These are phyloP conservation scores for Tyria jacobaeae DNA, from an alignment of 2,888 invertebrate species.

Conservation along the genomic window DNA sequence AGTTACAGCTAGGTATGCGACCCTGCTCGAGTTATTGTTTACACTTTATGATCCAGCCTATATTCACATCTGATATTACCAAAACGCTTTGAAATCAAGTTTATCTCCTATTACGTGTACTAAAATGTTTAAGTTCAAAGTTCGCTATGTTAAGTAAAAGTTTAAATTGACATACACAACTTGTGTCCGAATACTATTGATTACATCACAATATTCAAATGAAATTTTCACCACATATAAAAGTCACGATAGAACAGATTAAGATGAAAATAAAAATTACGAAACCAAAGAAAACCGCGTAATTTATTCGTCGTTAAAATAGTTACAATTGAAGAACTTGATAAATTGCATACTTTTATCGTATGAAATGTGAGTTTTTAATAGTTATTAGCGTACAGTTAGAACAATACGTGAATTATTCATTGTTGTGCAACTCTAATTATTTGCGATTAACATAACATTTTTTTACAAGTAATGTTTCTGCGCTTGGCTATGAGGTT, in stretches of 20 bases:
- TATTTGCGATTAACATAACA: conserved; percentile 33
- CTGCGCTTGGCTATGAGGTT: not conserved
- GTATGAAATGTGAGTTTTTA: conserved; percentile 26
- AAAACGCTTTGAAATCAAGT: no score
- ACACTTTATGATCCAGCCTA: no score
- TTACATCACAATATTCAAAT: conserved; percentile 15
- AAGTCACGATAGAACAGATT: conserved; percentile 6
- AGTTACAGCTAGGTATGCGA: no score
- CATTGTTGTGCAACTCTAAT: conserved; percentile 40
- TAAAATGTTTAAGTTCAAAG: not conserved
- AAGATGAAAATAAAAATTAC: conserved; percentile 35
- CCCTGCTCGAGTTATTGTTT: not conserved
- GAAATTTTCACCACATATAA: conserved; percentile 15
- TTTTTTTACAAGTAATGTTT: conserved; percentile 16
- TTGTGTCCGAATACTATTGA: not conserved
- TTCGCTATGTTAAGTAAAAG: not conserved
- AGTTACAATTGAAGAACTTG: conserved; percentile 31
- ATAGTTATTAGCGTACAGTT: conserved; percentile 46
- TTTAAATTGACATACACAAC: not conserved
- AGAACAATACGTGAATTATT: conserved; percentile 42
- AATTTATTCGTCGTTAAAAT: conserved; percentile 38
- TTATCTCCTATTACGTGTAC: no score
- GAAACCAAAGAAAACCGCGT: conserved; percentile 17
- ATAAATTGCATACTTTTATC: conserved; percentile 39
- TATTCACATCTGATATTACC: no score